A percentile compares a stretch with the other conserved stretches of the same genome.
phyloP scores from a whole-genome alignment of 2,797 vertebrate species.

The Toxotes lorentzi region DNA sequence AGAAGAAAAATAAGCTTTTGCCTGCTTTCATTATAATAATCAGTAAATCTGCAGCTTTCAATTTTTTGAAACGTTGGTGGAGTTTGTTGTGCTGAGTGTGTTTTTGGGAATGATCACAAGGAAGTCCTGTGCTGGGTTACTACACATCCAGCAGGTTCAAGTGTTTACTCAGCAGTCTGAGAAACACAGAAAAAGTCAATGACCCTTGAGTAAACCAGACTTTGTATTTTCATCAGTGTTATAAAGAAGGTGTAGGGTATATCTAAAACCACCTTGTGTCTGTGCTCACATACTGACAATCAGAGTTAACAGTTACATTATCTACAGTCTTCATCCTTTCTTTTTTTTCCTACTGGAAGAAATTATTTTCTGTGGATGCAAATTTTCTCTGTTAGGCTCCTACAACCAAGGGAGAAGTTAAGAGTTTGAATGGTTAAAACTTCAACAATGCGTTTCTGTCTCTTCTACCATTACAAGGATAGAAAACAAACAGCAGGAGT shows the following conservation, averaged over 20 bases:
- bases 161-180: conserved; percentile 69
- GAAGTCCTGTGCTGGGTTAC: conserved; percentile 58
- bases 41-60: neutral
- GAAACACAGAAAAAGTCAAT: conserved; percentile 16
- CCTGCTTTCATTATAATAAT: neutral
- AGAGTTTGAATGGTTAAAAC: neutral
- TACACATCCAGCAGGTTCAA: conserved; percentile 43
- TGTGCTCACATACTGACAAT: neutral
- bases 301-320: neutral
- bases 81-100: neutral
- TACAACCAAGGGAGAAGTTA: neutral
- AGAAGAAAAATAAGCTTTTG: neutral
- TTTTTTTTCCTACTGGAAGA: neutral
- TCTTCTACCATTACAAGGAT: neutral
- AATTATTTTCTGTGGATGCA: neutral
- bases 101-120: conserved; percentile 25
- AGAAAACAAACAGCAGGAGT: neutral
- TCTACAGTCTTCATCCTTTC: neutral
- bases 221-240: conserved; percentile 27
- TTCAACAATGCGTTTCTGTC: neutral
- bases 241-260: neutral
- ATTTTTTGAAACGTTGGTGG: neutral
- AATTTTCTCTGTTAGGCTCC: neutral
- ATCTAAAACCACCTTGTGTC: neutral
- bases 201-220: conserved; percentile 41